Evolutionary conservation across 2,113 vertebrate species (phyloP).

Genomic region (Tragelaphus scriptus): DNA sequence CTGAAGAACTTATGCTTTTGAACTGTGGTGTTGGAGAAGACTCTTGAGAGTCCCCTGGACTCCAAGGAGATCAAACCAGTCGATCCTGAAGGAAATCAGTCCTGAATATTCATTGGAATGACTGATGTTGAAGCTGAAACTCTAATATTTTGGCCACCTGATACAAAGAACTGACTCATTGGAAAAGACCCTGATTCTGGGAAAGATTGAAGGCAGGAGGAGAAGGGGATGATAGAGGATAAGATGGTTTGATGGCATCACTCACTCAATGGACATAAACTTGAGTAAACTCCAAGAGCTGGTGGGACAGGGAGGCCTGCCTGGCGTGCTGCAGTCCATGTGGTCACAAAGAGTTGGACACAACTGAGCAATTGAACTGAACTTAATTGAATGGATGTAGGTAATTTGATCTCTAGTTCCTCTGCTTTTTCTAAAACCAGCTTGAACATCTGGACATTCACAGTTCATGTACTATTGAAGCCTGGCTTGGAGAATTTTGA

Average conservation of each 20-base stretch:
- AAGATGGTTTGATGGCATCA: not conserved
- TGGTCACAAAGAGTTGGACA: not conserved
- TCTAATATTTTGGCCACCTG: not conserved
- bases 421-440: not conserved
- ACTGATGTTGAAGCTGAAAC: not conserved
- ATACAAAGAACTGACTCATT: not conserved
- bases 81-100: not conserved
- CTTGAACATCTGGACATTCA: not conserved
- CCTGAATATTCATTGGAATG: not conserved
- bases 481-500: not conserved
- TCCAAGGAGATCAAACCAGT: not conserved
- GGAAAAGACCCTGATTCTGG: not conserved
- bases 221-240: not conserved
- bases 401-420: not conserved
- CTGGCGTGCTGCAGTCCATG: not conserved
- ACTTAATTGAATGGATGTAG: fast-evolving
- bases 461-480: not conserved
- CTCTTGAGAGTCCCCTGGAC: not conserved
- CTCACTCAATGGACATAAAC: not conserved
- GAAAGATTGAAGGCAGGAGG: not conserved
- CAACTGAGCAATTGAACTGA: not conserved
- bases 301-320: fast-evolving
- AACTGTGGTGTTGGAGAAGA: not conserved
- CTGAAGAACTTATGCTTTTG: not conserved
- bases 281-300: not conserved